These are phyloP conservation scores for Acanthochromis polyacanthus DNA, from an alignment of 2,113 vertebrate genomes.

Conservation along the genomic window DNA sequence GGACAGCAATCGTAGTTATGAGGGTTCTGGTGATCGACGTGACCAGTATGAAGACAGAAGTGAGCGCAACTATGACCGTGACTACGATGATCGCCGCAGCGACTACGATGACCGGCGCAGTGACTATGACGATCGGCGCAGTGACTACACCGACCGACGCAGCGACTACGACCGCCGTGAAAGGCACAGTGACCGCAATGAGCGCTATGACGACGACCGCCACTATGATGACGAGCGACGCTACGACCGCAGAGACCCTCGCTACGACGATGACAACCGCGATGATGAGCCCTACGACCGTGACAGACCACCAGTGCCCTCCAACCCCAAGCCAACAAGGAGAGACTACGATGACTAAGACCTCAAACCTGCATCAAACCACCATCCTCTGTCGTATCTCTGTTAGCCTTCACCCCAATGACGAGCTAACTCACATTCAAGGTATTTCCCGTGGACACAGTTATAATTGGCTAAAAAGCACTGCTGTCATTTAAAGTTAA, in stretches of 20 bases:
- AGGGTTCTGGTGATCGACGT: not conserved
- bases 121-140: constrained; percentile 36
- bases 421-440: not conserved
- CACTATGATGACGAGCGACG: constrained; percentile 18
- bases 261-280: constrained; percentile 35
- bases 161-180: constrained; percentile 47
- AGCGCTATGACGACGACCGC: constrained; percentile 39
- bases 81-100: constrained; percentile 4
- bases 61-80: constrained; percentile 23
- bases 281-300: constrained; percentile 65
- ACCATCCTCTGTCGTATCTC: not conserved
- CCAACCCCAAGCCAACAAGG: constrained; percentile 62
- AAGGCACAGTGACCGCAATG: too few relatives aligned
- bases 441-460: not conserved
- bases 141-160: constrained; percentile 31
- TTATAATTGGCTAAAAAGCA: not conserved
- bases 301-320: constrained; percentile 65
- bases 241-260: constrained; percentile 40
- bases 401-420: not conserved
- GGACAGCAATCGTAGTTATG: not conserved
- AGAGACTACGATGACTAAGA: constrained; percentile 47
- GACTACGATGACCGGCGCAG: constrained; percentile 31
- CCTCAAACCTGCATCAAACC: not conserved
- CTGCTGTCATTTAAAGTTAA: too few relatives aligned
- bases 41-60: constrained; percentile 27